Conservation (phyloP, 2,113 vertebrate species). For the Galeopterus variegatus region DNA sequence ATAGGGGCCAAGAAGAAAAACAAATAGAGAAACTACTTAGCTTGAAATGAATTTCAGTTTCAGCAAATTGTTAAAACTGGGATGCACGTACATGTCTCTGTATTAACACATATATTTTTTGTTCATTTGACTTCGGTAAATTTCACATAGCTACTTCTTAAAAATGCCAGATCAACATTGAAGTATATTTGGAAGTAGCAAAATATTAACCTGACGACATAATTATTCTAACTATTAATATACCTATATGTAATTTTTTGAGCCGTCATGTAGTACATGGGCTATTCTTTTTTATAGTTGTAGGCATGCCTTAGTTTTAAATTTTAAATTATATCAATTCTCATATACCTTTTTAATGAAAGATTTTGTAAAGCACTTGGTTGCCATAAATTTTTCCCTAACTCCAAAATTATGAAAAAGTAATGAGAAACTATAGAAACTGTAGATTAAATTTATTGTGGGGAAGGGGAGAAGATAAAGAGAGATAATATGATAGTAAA, state of each 20-base stretch:
- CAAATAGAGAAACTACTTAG: conserved; percentile 25
- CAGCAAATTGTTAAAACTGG: conserved; percentile 49
- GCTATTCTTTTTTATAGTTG: not conserved
- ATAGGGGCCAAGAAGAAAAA: conserved; percentile 22
- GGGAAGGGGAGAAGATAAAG: not conserved
- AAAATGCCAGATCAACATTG: conserved; percentile 16
- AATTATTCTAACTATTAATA: conserved; percentile 22
- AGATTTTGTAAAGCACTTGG: conserved; percentile 7
- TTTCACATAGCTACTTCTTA: conserved; percentile 50
- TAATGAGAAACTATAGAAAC: not conserved
- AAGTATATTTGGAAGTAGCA: not conserved
- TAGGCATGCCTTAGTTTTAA: conserved; percentile 7
- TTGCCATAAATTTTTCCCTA: conserved; percentile 11
- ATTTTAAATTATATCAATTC: conserved; percentile 16
- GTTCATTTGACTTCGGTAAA: conserved; percentile 34
- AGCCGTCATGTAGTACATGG: not conserved
- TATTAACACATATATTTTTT: conserved; percentile 15
- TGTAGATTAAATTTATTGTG: conserved; percentile 25
- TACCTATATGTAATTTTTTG: not conserved
- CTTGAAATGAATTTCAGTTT: conserved; percentile 54
- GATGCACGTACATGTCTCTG: not conserved
- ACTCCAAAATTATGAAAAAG: conserved; percentile 23
- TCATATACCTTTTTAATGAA: not conserved
- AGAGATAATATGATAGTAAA: not conserved
- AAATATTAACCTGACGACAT: conserved; percentile 53